Percentiles rank a stretch among this genome's conserved stretches.
Conservation (phyloP, 2,113 vertebrate genomes). For the Alligator mississippiensis region DNA sequence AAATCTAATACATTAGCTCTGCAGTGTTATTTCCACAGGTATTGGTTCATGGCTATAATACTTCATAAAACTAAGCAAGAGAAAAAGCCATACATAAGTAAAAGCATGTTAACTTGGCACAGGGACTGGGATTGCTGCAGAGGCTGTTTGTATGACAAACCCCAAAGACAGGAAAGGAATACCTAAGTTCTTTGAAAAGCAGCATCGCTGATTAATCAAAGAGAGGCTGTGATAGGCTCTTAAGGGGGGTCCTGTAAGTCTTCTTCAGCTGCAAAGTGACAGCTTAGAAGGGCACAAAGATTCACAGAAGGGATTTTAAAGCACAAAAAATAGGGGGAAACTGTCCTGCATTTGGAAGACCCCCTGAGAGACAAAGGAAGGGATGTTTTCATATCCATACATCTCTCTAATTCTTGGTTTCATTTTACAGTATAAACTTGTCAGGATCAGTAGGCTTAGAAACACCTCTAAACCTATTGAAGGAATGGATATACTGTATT, state of each 20-base stretch:
- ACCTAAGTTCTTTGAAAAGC: not conserved
- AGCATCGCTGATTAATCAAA: not conserved
- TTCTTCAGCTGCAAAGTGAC: not conserved
- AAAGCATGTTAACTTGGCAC: not conserved
- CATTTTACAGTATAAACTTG: not conserved
- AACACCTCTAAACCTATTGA: not conserved
- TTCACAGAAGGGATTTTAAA: not conserved
- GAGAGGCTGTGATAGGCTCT: not conserved
- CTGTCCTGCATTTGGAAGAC: not conserved
- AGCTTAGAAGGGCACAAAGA: not conserved
- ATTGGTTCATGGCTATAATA: not conserved
- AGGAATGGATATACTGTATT: not conserved
- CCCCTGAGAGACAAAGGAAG: not conserved
- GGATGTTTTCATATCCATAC: not conserved
- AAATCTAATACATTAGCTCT: not conserved
- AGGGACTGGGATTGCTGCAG: not conserved
- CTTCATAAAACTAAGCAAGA: not conserved
- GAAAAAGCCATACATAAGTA: no score
- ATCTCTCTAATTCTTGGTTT: not conserved
- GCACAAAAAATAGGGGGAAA: not conserved
- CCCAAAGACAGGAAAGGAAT: not conserved
- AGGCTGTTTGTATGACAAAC: not conserved
- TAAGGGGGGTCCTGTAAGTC: not conserved
- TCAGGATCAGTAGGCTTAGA: not conserved
- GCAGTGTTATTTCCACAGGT: not conserved